Percentiles rank a stretch among this genome's conserved stretches.
These are phyloP conservation scores for Bos taurus DNA, from an alignment of 2,113 vertebrate genomes.

Conservation along the genomic window DNA sequence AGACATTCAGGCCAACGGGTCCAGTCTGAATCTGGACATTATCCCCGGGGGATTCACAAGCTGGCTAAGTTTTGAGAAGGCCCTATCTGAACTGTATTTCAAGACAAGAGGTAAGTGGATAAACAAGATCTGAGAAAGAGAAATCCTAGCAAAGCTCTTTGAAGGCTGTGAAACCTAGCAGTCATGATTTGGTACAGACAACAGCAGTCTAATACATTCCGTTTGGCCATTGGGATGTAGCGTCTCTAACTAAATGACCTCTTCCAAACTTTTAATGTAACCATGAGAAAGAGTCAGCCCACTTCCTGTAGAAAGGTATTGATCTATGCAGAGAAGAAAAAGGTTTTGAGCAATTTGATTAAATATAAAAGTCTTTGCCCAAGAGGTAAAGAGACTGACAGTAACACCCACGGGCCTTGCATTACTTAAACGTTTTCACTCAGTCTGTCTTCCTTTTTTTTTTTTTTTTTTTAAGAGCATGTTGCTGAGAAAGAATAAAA, in stretches of 20 bases:
- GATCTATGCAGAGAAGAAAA: background rate
- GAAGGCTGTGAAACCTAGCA: background rate
- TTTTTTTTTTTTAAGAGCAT: background rate
- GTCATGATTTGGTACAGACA: background rate
- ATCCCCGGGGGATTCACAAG: fast-evolving
- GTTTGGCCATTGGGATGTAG: background rate
- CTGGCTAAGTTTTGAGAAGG: background rate
- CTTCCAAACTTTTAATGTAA: background rate
- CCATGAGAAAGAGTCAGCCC: background rate
- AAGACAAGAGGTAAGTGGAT: background rate
- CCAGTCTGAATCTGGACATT: background rate
- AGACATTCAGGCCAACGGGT: background rate
- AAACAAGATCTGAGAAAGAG: background rate
- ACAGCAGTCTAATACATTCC: background rate
- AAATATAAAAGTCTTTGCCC: conserved; percentile 24
- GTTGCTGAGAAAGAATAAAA: conserved; percentile 6
- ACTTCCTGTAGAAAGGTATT: background rate
- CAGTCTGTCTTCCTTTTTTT: background rate
- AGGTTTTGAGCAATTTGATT: conserved; percentile 8
- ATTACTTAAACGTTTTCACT: background rate
- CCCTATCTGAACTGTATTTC: background rate
- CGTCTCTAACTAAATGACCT: background rate
- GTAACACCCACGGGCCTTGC: background rate
- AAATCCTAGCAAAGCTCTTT: background rate
- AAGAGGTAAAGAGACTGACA: background rate